Conservation (phyloP, 2,113 vertebrate species). For the Petroica traversi region DNA sequence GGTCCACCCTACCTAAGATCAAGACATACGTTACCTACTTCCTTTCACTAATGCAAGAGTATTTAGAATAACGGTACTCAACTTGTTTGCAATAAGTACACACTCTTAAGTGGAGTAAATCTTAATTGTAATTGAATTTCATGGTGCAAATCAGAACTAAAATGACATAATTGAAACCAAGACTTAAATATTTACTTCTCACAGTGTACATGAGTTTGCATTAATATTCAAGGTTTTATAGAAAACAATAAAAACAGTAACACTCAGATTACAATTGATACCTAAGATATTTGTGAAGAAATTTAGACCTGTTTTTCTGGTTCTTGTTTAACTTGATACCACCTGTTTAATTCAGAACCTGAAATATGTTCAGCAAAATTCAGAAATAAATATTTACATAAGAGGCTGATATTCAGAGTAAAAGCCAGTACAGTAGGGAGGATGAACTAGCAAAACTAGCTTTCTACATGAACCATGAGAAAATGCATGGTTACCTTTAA, state of each 20-base stretch:
- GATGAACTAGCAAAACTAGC: neutral
- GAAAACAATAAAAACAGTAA: neutral
- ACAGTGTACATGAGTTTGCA: neutral
- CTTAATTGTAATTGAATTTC: neutral
- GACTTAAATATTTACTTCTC: neutral
- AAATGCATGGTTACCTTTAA: slow-evolving; percentile 2
- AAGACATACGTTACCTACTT: neutral
- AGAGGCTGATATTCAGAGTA: neutral
- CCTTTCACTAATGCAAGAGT: neutral
- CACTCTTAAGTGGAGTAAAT: neutral
- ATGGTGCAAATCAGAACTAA: accelerated
- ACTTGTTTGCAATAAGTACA: neutral
- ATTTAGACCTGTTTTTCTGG: neutral
- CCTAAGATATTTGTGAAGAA: neutral
- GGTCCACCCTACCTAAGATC: neutral
- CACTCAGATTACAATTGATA: neutral
- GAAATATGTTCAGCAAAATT: neutral
- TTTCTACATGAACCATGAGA: neutral
- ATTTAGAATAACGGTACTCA: neutral
- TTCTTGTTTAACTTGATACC: neutral
- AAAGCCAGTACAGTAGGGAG: neutral
- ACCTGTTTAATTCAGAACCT: neutral
- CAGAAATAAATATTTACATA: neutral
- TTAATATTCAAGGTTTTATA: neutral
- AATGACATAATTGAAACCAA: neutral